These are phyloP conservation scores for Cantharis rustica DNA, from an alignment of 2,888 invertebrate species.

Conservation along the genomic window DNA sequence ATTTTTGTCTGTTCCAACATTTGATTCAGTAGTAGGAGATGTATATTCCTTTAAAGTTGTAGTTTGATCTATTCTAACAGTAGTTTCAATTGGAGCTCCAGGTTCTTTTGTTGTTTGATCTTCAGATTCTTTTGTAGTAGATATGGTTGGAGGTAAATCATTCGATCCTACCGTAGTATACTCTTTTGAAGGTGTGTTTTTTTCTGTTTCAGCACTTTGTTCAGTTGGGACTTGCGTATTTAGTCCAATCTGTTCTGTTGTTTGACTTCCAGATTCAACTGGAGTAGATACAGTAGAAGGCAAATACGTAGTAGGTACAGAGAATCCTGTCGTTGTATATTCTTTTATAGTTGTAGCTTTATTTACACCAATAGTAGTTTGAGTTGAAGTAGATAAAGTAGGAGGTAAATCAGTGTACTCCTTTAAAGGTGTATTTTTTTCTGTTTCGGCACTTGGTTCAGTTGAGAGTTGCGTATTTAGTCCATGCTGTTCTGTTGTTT, in stretches of 20 bases:
- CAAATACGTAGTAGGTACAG: too few relatives aligned
- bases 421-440: neutral
- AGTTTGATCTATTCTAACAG: too few relatives aligned
- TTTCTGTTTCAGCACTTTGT: neutral
- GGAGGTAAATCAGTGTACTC: neutral
- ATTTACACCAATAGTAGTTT: too few relatives aligned
- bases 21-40: too few relatives aligned
- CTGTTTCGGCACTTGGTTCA: neutral
- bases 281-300: neutral
- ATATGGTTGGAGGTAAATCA: neutral
- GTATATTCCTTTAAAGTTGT: too few relatives aligned
- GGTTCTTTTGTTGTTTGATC: neutral
- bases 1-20: neutral
- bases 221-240: neutral
- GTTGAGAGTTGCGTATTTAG: neutral
- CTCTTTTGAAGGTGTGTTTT: neutral
- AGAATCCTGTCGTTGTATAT: neutral
- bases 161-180: neutral
- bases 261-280: neutral
- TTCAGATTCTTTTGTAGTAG: neutral
- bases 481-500: neutral
- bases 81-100: too few relatives aligned
- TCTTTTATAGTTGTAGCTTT: neutral
- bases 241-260: neutral
- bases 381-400: neutral